Base-by-base conservation (phyloP, 2,888 invertebrate genomes). In the Pseudococcus jackbeardsleyi region DNA sequence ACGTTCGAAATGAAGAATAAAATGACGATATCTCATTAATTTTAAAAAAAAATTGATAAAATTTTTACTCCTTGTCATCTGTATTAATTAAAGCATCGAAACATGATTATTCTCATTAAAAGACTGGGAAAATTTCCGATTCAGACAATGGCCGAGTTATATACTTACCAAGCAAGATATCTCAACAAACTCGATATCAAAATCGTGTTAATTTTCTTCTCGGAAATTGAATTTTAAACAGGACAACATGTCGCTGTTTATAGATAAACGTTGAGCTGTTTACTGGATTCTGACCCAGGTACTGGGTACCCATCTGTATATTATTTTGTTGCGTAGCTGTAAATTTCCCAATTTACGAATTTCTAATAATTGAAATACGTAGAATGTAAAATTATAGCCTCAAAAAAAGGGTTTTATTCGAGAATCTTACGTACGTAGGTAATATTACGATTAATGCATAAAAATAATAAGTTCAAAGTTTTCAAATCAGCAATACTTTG, bases 31-130 rank as follows among this genome's bases (percentile, higher is more conserved):
- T 68, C 68, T 68, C 11, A 26, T 68, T 68, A 68, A 68, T 68
- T 68, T 22, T n/a, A 68, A 68, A 15, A 64, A 64, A 68, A 68
- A 68, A 68, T 64, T 68, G 68, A 68, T 68, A 68, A 26, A 22
- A 68, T 68, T 26, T 68, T 68, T 26, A 12, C 26, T 8, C 11
- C 26, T 26, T 68, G 68, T 68, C 68, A 8, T 8, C 26, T 11
- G 15, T 26, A 26, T 26, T 15, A 26, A 68, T 68, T 68, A 26
- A 68, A 68, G 68, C 22, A 68, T 26, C 9, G 68, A 68, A 68
- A 11, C 12, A 8, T 64, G 12, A 59, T 19, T 59, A 48, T 48
- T 2, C n/a, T n/a, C n/a, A n/a, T n/a, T n/a, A n/a, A 48, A 48
- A 12, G 11, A 9, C 48, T 48, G 6, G 11, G 48, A 50, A 50